Percentiles rank a stretch among this genome's conserved stretches.
phyloP scores from a whole-genome alignment of 2,888 invertebrate species.

The Hyles lineata region DNA sequence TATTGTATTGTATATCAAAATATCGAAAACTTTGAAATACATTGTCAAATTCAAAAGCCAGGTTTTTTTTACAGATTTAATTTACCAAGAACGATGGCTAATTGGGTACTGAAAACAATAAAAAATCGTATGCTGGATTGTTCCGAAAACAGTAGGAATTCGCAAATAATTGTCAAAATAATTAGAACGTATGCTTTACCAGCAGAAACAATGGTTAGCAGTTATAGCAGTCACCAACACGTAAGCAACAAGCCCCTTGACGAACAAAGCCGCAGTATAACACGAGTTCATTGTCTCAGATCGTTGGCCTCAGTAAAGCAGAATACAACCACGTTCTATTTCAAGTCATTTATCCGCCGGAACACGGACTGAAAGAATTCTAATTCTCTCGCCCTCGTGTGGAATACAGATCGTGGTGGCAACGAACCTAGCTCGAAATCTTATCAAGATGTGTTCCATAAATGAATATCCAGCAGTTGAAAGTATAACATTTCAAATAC shows the following conservation, averaged over 20 bases:
- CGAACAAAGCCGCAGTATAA: not conserved
- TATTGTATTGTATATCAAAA: too few species aligned
- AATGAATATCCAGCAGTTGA: not conserved
- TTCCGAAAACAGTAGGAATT: not conserved
- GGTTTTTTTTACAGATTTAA: too few species aligned
- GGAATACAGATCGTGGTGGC: conserved; percentile 43
- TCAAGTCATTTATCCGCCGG: conserved; percentile 47
- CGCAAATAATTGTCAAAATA: not conserved
- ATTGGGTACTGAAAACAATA: too few species aligned
- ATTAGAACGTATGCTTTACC: not conserved
- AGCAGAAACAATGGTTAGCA: not conserved
- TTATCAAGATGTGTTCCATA: not conserved
- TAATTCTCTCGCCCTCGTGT: conserved; percentile 41
- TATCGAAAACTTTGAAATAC: too few species aligned
- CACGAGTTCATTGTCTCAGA: conserved; percentile 28
- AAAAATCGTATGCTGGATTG: too few species aligned
- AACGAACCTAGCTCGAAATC: conserved; percentile 48
- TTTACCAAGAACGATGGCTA: too few species aligned
- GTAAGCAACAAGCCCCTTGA: not conserved
- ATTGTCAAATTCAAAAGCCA: too few species aligned
- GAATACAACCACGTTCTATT: conserved; percentile 48
- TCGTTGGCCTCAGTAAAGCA: conserved; percentile 39
- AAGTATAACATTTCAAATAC: too few species aligned
- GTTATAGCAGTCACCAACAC: not conserved
- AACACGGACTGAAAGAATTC: conserved; percentile 50